Percentiles rank a stretch among this genome's conserved stretches.
Evolutionary conservation across 2,113 vertebrate genomes (phyloP).

Genomic region (Zosterops pallidus): DNA sequence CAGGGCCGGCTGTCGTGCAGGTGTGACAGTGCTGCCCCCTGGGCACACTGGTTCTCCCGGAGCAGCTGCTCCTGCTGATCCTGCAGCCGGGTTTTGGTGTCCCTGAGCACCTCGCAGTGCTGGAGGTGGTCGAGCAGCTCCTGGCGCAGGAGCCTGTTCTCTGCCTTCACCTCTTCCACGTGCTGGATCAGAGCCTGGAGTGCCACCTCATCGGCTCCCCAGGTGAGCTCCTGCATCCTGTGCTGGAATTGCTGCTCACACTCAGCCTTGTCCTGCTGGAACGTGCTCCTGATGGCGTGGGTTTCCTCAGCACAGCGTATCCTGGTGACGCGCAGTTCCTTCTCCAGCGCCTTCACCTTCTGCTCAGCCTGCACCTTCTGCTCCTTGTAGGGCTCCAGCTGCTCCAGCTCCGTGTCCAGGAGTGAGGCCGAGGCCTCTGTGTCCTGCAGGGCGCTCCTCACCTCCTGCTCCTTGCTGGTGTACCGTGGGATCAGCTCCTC

Average conservation of each 20-base stretch:
- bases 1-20: accelerated
- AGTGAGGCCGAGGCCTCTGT: not conserved
- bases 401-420: not conserved
- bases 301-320: not conserved
- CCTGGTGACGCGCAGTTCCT: not conserved
- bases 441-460: not conserved
- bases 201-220: not conserved
- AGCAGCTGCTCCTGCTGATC: not conserved
- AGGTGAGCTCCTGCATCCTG: not conserved
- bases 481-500: not conserved
- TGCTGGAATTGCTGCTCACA: not conserved
- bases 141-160: not conserved
- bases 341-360: not conserved
- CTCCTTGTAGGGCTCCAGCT: not conserved
- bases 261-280: not conserved
- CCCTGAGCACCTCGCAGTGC: not conserved
- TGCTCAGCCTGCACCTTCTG: not conserved
- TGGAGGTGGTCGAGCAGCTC: not conserved
- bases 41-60: not conserved
- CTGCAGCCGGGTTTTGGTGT: accelerated
- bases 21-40: accelerated
- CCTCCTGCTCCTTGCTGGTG: not conserved
- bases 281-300: not conserved
- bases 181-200: not conserved
- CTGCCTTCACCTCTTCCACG: not conserved